Percentiles rank a stretch among this genome's conserved stretches.
phyloP scores from a whole-genome alignment of 2,797 vertebrate species.

The Gobio occitaniae region DNA sequence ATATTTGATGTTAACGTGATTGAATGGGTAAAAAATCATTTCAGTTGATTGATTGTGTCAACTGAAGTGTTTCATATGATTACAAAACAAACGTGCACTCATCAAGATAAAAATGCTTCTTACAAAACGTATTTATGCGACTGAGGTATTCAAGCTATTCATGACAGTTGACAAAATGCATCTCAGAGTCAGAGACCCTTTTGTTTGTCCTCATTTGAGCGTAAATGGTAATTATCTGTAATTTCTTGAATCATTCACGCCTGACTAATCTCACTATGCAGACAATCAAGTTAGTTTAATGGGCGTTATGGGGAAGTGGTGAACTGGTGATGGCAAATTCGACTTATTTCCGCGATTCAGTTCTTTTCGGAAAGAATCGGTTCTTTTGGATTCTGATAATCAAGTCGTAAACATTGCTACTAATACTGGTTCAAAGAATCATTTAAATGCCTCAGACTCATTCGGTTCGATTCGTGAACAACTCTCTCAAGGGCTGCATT shows the following conservation, averaged over 20 bases:
- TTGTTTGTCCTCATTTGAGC: slow-evolving; percentile 57
- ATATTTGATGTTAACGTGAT: background rate
- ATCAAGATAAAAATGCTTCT: background rate
- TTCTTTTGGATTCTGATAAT: background rate
- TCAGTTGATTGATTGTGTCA: background rate
- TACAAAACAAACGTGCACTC: background rate
- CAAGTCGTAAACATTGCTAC: background rate
- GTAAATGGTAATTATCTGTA: slow-evolving; percentile 8
- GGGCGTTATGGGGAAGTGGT: background rate
- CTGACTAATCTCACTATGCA: background rate
- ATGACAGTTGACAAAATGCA: slow-evolving; percentile 3
- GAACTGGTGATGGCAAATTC: background rate
- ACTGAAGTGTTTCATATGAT: background rate
- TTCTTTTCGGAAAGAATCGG: background rate
- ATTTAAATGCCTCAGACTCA: background rate
- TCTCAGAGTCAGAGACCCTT: slow-evolving; percentile 49
- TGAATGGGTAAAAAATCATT: background rate
- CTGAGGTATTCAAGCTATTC: background rate
- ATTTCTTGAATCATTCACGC: background rate
- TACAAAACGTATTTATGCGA: background rate
- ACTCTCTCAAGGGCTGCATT: background rate
- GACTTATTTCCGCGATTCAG: background rate
- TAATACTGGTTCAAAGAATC: background rate
- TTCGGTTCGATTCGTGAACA: background rate
- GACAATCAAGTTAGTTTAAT: background rate